These are phyloP conservation scores for Microhierax caerulescens DNA, from an alignment of 2,797 vertebrate species.

Conservation along the genomic window DNA sequence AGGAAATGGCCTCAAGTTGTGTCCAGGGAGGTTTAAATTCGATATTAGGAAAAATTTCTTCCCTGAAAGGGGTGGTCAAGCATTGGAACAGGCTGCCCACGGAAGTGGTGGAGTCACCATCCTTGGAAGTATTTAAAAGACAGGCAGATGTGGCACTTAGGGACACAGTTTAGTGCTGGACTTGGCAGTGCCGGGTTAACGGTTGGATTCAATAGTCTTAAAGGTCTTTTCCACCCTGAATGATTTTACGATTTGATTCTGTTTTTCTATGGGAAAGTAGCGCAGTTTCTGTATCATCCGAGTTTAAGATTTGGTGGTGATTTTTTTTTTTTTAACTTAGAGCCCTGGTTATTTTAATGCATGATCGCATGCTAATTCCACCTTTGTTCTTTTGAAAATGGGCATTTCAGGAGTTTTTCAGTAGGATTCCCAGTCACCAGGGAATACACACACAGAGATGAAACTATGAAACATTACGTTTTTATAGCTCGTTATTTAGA, in stretches of 20 bases:
- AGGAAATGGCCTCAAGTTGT: no score
- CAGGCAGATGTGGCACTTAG: no score
- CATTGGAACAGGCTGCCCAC: no score
- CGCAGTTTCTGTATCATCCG: neutral
- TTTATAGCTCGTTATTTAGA: neutral
- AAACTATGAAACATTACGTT: neutral
- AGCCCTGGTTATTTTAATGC: neutral
- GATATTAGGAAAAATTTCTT: no score
- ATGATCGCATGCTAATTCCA: neutral
- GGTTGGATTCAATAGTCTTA: no score
- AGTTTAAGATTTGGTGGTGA: neutral
- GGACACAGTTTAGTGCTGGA: no score
- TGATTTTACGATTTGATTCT: neutral
- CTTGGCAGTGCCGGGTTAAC: no score
- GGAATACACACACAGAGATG: neutral
- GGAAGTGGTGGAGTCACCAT: no score
- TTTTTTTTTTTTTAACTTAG: neutral
- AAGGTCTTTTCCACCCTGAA: no score
- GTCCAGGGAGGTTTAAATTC: no score
- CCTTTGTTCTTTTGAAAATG: neutral
- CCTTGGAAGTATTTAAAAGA: no score
- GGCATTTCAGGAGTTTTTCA: neutral
- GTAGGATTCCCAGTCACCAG: neutral
- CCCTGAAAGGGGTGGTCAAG: no score
- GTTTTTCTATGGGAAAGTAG: neutral